Evolutionary conservation across 2,888 invertebrate genomes (phyloP).

Genomic region (Endotricha flammealis): DNA sequence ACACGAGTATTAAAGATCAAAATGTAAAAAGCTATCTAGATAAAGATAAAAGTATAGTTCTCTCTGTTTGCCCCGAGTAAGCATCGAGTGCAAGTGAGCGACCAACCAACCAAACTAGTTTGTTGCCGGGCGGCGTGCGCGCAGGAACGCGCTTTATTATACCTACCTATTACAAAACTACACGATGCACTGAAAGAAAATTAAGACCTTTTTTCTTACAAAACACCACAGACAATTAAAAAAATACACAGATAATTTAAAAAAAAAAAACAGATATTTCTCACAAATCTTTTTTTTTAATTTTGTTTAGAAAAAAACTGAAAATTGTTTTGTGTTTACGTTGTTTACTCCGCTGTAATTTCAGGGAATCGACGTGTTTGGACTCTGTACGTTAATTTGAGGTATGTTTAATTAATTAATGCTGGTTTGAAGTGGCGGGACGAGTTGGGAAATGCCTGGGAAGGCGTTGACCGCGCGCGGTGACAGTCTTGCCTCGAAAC

Average conservation of each 20-base stretch:
- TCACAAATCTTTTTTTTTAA: no score
- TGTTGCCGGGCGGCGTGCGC: conserved; percentile 31
- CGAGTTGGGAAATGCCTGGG: conserved; percentile 24
- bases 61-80: conserved; percentile 25
- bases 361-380: neutral
- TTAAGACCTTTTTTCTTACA: neutral
- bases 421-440: conserved; percentile 28
- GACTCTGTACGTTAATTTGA: conserved; percentile 8
- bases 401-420: conserved; percentile 9
- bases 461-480: conserved; percentile 45
- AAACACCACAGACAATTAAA: neutral
- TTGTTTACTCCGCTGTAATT: neutral
- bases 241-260: conserved; percentile 1
- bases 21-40: conserved; percentile 5
- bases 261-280: neutral
- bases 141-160: conserved; percentile 15
- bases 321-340: neutral
- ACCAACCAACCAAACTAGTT: conserved; percentile 37
- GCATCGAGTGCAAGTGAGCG: conserved; percentile 31
- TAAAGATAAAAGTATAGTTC: conserved; percentile 12
- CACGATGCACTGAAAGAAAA: neutral
- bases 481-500: conserved; percentile 25
- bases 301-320: no score
- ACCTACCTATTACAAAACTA: neutral
- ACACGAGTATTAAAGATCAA: conserved; percentile 1